Evolutionary conservation across 1,140 invertebrate genomes (phyloP).

Genomic region (Drosophila subpulchrella): DNA sequence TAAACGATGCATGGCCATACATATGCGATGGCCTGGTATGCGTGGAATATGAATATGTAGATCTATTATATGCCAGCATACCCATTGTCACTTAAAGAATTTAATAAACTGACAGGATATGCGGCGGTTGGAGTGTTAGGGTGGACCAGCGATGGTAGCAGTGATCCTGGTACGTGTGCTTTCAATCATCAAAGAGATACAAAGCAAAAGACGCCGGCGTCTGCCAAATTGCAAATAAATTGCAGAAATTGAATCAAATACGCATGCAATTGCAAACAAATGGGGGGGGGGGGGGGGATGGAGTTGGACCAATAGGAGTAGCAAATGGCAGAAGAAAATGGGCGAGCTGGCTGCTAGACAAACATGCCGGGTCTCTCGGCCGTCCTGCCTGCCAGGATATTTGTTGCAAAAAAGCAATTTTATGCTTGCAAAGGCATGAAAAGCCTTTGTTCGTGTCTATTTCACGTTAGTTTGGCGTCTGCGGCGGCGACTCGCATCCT

Average conservation of each 20-base stretch:
- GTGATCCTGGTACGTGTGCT: conserved; percentile 63
- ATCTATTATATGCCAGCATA: conserved; percentile 6
- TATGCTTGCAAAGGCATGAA: conserved; percentile 84
- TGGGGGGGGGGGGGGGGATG: conserved; percentile 29
- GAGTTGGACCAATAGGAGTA: conserved; percentile 11
- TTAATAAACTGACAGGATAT: conserved; percentile 49
- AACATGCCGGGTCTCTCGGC: conserved; percentile 52
- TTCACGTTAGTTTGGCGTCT: conserved; percentile 83
- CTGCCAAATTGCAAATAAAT: conserved; percentile 82
- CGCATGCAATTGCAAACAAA: conserved; percentile 83
- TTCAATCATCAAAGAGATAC: conserved; percentile 82
- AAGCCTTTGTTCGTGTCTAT: conserved; percentile 84
- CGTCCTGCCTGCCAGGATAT: conserved; percentile 64
- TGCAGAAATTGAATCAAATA: conserved; percentile 83
- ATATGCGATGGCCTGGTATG: conserved; percentile 4
- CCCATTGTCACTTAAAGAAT: conserved; percentile 62
- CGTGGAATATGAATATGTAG: conserved; percentile 23
- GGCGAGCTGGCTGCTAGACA: conserved; percentile 49
- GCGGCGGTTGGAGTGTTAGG: neutral
- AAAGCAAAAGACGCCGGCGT: conserved; percentile 60
- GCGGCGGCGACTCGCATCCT: conserved; percentile 49
- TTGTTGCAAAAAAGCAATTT: conserved; percentile 84
- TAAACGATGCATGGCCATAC: conserved; percentile 36
- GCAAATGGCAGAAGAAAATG: conserved; percentile 8
- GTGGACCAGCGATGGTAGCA: neutral